Evolutionary conservation across 2,888 invertebrate genomes (phyloP), one percentile per base, ranked within the genome.

Genomic region (Gari tellinella): DNA sequence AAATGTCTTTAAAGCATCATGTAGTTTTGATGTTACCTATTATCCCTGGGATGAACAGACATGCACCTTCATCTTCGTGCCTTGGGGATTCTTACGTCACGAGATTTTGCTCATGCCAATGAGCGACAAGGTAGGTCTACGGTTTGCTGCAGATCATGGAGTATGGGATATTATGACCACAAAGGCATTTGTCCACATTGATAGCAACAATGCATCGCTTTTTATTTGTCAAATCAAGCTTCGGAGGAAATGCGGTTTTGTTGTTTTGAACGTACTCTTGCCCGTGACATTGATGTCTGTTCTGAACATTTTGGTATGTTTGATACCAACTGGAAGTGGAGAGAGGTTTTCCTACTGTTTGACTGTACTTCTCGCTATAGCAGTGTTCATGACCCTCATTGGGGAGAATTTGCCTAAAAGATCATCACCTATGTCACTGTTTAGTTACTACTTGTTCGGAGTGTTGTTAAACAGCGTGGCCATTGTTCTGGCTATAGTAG

Each of bases 301-400:
- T 23, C 4, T 58, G 15, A 48, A 37, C 38, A 14, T 15, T 4
- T 1, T 58, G 14, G 48, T 58, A 4, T 58, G 46, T 48, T 21
- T 38, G 8, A 58, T 58, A 48, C 58, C 58, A 15, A 10, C 31
- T 0, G 48, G 48, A 14, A 58, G 48, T 38, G 58, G 58, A 1
- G 58, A 58, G 23, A 31, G 58, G 31, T 23, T 58, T 0, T 58
- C 58, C 15, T 58, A 37, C 17, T 23, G 48, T 21, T 38, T 58
- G 12, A 58, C 58, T 15, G 37, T 58, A 21, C 48, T 58, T 21
- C 23, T 58, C 15, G 58, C 58, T 3, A 48, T 58, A 21, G 46
- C 48, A 7, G 58, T 58, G 8, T 58, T 58, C 21, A 21, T 58
- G 15, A 58, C 58, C 1, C n/a, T 58, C 2, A 38, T 58, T 21